A percentile compares a stretch with the other conserved stretches of the same genome.
These are phyloP conservation scores for Palythoa grandis DNA, from an alignment of 92 coral and sea anemone genomes.

Conservation along the genomic window DNA sequence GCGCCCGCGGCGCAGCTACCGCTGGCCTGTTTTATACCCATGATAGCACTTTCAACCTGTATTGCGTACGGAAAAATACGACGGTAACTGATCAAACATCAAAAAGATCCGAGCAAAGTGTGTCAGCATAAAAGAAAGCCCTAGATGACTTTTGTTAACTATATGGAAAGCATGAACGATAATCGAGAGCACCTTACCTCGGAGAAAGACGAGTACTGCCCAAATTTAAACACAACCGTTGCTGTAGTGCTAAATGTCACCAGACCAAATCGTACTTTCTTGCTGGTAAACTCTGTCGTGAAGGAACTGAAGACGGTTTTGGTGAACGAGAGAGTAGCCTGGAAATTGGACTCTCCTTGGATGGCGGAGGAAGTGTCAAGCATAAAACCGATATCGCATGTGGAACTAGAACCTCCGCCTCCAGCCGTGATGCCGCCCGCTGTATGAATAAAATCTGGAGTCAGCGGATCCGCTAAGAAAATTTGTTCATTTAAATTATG, in stretches of 20 bases:
- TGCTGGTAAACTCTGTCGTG: conserved; percentile 43
- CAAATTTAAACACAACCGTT: conserved; percentile 26
- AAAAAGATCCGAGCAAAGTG: too few relatives aligned
- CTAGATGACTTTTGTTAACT: too few relatives aligned
- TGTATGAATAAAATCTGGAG: not conserved
- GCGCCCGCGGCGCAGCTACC: conserved; percentile 40
- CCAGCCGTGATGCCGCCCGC: conserved; percentile 16
- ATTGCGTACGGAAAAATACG: too few relatives aligned
- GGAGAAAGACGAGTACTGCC: conserved; percentile 6
- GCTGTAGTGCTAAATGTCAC: conserved; percentile 37
- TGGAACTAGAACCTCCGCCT: not conserved
- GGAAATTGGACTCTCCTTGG: conserved; percentile 61
- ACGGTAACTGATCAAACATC: too few relatives aligned
- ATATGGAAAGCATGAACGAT: too few relatives aligned
- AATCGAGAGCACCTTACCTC: not conserved
- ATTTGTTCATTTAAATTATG: not conserved
- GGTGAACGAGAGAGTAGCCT: conserved; percentile 47
- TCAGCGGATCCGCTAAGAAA: not conserved
- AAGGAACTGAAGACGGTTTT: conserved; percentile 48
- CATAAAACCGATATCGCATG: conserved; percentile 68
- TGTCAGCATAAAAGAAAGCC: too few relatives aligned
- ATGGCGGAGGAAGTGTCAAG: conserved; percentile 58
- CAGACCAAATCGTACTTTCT: conserved; percentile 51
- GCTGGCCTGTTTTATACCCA: conserved; percentile 16
- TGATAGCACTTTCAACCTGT: conserved; percentile 19